These are phyloP conservation scores for Gandaritis pyraliata DNA, from an alignment of 2,888 invertebrate species.

Conservation along the genomic window DNA sequence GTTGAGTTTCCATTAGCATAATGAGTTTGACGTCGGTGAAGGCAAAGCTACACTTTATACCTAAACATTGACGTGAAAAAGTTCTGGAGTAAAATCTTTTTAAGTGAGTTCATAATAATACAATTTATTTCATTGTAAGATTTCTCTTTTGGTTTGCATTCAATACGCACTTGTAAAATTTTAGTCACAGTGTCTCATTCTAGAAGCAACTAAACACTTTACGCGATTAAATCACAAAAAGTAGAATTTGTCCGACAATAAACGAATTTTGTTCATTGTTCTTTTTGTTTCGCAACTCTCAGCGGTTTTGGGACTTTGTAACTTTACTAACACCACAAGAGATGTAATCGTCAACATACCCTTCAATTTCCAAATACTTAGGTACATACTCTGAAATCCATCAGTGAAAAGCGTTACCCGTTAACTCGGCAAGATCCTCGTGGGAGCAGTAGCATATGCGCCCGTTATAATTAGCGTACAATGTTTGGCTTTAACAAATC, in stretches of 20 bases:
- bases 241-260: background rate
- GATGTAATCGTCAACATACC: conserved; percentile 4
- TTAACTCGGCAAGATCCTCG: conserved; percentile 75
- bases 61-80: too few species aligned
- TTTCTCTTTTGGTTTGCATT: too few species aligned
- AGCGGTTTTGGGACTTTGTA: conserved; percentile 2
- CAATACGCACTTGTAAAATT: too few species aligned
- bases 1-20: conserved; percentile 44
- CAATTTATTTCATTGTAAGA: too few species aligned
- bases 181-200: too few species aligned
- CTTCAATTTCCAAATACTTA: conserved; percentile 9
- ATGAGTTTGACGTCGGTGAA: conserved; percentile 22
- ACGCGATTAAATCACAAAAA: too few species aligned
- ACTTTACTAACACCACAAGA: conserved; percentile 15
- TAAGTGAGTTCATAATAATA: too few species aligned
- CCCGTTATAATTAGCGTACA: conserved; percentile 84
- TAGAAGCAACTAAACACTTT: too few species aligned
- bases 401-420: conserved; percentile 55
- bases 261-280: background rate
- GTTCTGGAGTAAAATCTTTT: too few species aligned
- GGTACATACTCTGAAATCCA: conserved; percentile 27
- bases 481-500: conserved; percentile 84
- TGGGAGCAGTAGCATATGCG: conserved; percentile 78
- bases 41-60: background rate
- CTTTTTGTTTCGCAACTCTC: background rate